Percentiles rank a stretch among this genome's conserved stretches.
phyloP scores from a whole-genome alignment of 92 coral and sea anemone species.

The Pocillopora grandis region DNA sequence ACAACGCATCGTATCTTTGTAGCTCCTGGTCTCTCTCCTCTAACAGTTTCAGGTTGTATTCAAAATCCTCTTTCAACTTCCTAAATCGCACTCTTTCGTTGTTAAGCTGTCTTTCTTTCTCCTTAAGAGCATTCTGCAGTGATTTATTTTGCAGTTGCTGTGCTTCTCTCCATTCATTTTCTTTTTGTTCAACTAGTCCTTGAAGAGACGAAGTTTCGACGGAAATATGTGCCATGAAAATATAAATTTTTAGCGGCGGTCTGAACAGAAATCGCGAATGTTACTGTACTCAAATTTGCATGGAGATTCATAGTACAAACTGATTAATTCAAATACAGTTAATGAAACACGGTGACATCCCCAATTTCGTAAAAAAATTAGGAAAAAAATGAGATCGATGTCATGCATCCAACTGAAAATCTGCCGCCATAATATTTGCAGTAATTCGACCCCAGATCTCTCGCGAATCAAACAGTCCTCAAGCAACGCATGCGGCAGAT shows the following conservation, averaged over 20 bases:
- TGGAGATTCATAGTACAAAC: constrained; percentile 10
- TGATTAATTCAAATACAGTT: background rate
- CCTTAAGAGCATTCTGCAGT: constrained; percentile 69
- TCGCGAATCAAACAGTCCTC: background rate
- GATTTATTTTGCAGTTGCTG: constrained; percentile 74
- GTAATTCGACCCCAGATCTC: constrained; percentile 1
- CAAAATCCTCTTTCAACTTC: constrained; percentile 93
- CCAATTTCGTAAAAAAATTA: background rate
- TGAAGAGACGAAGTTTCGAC: constrained; percentile 36
- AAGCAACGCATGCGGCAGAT: too few species aligned
- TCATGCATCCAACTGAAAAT: constrained; percentile 5
- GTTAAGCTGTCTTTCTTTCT: constrained; percentile 70
- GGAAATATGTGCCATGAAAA: constrained; percentile 7
- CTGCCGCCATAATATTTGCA: constrained; percentile 19
- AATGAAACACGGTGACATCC: background rate
- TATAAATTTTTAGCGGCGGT: background rate
- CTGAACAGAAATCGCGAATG: background rate
- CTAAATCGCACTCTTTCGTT: constrained; percentile 83
- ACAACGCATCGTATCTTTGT: constrained; percentile 78
- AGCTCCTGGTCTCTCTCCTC: constrained; percentile 89
- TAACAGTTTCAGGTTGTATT: constrained; percentile 82
- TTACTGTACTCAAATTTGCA: background rate
- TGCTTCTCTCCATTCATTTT: constrained; percentile 95
- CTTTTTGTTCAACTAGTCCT: constrained; percentile 88
- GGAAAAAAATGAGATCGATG: background rate